Evolutionary conservation across 2,113 vertebrate species (phyloP).

Genomic region (Perccottus glenii): DNA sequence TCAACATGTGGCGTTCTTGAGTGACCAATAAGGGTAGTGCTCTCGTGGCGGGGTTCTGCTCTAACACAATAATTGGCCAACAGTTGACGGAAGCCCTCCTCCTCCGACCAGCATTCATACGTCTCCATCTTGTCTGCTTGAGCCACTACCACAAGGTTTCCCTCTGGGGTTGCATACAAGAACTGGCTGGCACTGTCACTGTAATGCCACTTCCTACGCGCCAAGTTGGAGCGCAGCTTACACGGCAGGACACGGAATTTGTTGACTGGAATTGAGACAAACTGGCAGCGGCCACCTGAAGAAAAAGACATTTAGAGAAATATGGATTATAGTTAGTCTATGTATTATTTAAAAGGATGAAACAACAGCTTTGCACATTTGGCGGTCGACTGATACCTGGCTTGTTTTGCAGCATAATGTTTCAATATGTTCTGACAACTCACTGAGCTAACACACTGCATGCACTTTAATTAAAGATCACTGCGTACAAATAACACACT

Average conservation of each 20-base stretch:
- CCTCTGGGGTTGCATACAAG: slow-evolving; percentile 82
- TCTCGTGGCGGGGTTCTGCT: slow-evolving; percentile 61
- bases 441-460: background rate
- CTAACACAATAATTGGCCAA: slow-evolving; percentile 88
- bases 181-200: slow-evolving; percentile 75
- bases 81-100: slow-evolving; percentile 86
- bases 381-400: background rate
- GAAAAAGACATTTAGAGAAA: slow-evolving; percentile 12
- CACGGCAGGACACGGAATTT: slow-evolving; percentile 84
- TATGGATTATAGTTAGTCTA: background rate
- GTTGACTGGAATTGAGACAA: slow-evolving; percentile 79
- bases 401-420: background rate
- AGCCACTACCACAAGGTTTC: slow-evolving; percentile 88
- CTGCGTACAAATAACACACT: slow-evolving; percentile 47
- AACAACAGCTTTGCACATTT: background rate
- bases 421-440: slow-evolving; percentile 5
- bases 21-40: slow-evolving; percentile 74
- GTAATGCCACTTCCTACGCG: slow-evolving; percentile 83
- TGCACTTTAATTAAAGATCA: slow-evolving; percentile 29
- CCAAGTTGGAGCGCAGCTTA: slow-evolving; percentile 87
- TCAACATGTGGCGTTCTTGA: slow-evolving; percentile 74
- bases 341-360: background rate
- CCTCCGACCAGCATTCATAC: slow-evolving; percentile 92
- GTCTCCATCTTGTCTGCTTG: slow-evolving; percentile 75
- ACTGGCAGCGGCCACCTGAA: slow-evolving; percentile 78